phyloP scores from a whole-genome alignment of 2,797 vertebrate genomes.

The Chromis chromis region DNA sequence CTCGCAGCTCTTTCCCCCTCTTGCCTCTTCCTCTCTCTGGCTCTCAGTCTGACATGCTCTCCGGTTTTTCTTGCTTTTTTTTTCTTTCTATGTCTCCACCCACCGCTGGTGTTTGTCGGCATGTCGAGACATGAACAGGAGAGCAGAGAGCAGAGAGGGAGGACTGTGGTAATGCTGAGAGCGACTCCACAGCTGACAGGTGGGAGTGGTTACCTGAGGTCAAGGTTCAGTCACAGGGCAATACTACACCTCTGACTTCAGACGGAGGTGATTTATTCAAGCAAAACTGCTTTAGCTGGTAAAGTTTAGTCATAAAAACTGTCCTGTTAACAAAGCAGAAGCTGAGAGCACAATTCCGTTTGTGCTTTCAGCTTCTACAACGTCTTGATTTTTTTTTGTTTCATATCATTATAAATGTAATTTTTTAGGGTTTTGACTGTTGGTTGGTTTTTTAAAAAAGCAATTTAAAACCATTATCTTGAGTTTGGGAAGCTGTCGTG shows the following conservation, averaged over 20 bases:
- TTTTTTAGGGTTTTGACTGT: too few species aligned
- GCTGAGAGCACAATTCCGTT: too few species aligned
- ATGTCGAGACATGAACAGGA: conserved; percentile 78
- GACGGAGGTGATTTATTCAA: conserved; percentile 4
- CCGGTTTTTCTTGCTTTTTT: conserved; percentile 80
- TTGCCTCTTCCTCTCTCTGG: conserved; percentile 32
- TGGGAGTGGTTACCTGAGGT: conserved; percentile 75
- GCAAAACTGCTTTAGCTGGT: not conserved
- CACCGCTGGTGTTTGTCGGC: conserved; percentile 71
- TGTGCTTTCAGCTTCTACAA: too few species aligned
- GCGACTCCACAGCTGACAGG: conserved; percentile 46
- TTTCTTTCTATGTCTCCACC: conserved; percentile 69
- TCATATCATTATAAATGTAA: too few species aligned
- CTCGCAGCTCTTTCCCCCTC: conserved; percentile 42
- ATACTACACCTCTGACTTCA: conserved; percentile 31
- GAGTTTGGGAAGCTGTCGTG: too few species aligned
- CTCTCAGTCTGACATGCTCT: conserved; percentile 50
- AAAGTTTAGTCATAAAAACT: too few species aligned
- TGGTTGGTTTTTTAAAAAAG: too few species aligned
- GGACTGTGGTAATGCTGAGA: conserved; percentile 29
- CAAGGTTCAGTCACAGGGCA: conserved; percentile 77
- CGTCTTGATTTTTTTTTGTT: too few species aligned
- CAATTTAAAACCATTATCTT: too few species aligned
- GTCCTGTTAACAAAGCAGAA: too few species aligned
- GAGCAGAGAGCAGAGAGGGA: conserved; percentile 29